A percentile compares a stretch with the other conserved stretches of the same genome.
Conservation (phyloP, 2,113 vertebrate species). For the Hystrix brachyura region DNA sequence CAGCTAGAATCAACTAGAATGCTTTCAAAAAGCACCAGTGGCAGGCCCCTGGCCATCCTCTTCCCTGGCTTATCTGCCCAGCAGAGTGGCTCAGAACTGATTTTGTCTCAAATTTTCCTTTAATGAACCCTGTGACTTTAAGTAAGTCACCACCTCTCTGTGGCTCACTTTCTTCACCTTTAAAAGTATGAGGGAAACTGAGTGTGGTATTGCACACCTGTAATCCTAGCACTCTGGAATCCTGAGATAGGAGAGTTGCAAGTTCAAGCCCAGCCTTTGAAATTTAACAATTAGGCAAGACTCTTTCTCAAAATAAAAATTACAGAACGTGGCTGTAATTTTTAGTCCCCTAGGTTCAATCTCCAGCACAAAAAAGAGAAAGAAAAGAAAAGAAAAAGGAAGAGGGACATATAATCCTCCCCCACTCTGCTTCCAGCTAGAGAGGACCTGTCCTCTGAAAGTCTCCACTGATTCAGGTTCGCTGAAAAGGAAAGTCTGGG, state of each 20-base stretch:
- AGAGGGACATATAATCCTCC: neutral
- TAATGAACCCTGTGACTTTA: neutral
- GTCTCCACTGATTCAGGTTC: neutral
- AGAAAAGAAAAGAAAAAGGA: neutral
- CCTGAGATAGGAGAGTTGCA: neutral
- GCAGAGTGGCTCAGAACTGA: neutral
- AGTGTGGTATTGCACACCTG: no score
- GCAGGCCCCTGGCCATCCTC: neutral
- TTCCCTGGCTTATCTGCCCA: neutral
- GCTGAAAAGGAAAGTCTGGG: neutral
- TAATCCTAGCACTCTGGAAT: neutral
- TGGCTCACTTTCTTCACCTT: neutral
- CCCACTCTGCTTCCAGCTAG: neutral
- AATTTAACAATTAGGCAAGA: neutral
- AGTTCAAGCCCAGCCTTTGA: neutral
- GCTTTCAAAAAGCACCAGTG: neutral
- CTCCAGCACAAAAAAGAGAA: neutral
- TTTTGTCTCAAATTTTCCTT: neutral
- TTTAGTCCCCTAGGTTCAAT: no score
- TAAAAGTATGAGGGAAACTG: neutral
- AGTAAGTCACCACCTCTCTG: neutral
- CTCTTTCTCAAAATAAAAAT: neutral
- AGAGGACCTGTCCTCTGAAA: neutral
- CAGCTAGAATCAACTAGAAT: neutral
- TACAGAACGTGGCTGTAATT: no score